Percentiles rank a stretch among this genome's conserved stretches.
phyloP scores from a whole-genome alignment of 2,113 vertebrate species.

The Monarcha castaneiventris region DNA sequence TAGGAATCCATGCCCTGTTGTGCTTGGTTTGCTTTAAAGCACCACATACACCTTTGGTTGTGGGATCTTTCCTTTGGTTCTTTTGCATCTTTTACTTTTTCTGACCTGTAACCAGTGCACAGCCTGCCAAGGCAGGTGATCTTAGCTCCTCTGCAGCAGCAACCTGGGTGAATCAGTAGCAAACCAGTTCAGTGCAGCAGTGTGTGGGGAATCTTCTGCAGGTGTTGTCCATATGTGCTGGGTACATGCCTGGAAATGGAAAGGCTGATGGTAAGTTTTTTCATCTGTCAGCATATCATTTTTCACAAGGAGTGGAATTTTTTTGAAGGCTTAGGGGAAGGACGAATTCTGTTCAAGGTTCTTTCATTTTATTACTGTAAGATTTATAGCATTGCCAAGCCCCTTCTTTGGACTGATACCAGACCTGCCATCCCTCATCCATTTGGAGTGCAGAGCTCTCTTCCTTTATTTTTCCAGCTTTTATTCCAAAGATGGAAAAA shows the following conservation, averaged over 20 bases:
- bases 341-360: slow-evolving; percentile 26
- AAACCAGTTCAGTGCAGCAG: background rate
- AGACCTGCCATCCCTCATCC: slow-evolving; percentile 14
- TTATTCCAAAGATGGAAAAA: slow-evolving; percentile 5
- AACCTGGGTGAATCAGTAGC: background rate
- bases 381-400: slow-evolving; percentile 42
- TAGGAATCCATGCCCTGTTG: background rate
- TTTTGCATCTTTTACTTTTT: background rate
- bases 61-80: background rate
- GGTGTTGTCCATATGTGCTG: slow-evolving; percentile 44
- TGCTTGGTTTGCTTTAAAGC: background rate
- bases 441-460: background rate
- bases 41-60: background rate
- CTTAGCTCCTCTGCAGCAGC: background rate
- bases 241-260: slow-evolving; percentile 19
- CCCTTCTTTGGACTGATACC: slow-evolving; percentile 29
- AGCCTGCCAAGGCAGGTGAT: background rate
- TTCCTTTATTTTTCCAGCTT: slow-evolving; percentile 19
- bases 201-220: background rate
- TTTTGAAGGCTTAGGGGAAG: slow-evolving; percentile 47
- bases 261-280: slow-evolving; percentile 8
- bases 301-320: slow-evolving; percentile 47
- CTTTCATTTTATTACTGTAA: slow-evolving; percentile 32
- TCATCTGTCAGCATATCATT: slow-evolving; percentile 38
- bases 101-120: background rate